These are phyloP conservation scores for Cancer borealis DNA, from an alignment of 2,888 invertebrate species.

Conservation along the genomic window DNA sequence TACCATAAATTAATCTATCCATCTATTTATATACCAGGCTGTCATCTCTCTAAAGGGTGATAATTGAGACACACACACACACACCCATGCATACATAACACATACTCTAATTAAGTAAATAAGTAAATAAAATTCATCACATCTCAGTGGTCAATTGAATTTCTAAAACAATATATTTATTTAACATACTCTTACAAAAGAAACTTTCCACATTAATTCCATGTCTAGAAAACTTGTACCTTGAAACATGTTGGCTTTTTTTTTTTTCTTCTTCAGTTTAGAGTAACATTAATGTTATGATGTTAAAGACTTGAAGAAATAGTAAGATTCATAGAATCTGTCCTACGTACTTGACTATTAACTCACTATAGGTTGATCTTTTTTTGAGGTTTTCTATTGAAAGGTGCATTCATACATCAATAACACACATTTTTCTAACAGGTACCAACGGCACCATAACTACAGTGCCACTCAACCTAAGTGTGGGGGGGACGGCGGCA, in stretches of 20 bases:
- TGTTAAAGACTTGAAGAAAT: neutral
- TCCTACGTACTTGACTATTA: neutral
- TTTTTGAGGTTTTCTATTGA: neutral
- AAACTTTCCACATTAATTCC: neutral
- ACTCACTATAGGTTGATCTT: neutral
- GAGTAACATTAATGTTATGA: neutral
- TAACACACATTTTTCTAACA: neutral
- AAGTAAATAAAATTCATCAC: no score
- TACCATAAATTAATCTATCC: no score
- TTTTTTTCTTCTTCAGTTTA: no score
- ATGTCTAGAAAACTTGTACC: neutral
- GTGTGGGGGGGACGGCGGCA: conserved; percentile 68
- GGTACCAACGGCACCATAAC: conserved; percentile 71
- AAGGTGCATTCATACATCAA: neutral
- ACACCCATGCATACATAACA: no score
- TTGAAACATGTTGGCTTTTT: neutral
- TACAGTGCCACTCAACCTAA: conserved; percentile 74
- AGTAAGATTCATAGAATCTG: neutral
- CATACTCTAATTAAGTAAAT: no score
- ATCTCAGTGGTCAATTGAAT: no score
- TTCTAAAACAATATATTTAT: neutral
- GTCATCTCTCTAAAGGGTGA: no score
- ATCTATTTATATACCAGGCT: no score
- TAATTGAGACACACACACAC: no score
- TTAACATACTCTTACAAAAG: neutral